Percentiles rank a stretch among this genome's conserved stretches.
These are phyloP conservation scores for Ferrisia virgata DNA, from an alignment of 2,888 invertebrate genomes.

Conservation along the genomic window DNA sequence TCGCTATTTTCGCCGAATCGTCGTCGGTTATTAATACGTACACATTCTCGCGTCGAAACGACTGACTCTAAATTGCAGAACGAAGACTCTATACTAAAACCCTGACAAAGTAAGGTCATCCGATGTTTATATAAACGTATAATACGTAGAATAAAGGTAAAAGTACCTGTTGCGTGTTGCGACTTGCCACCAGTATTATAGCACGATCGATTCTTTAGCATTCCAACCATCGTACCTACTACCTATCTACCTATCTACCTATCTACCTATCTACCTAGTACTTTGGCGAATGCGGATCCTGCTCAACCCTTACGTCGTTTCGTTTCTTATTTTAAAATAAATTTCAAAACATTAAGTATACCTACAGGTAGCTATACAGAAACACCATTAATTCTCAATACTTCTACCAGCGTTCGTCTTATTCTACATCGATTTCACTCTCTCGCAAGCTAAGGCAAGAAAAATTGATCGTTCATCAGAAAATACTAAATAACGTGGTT, in stretches of 20 bases:
- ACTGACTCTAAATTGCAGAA: not conserved
- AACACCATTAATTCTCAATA: not conserved
- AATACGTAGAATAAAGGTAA: constrained; percentile 31
- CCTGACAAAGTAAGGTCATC: not conserved
- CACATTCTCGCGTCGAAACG: not conserved
- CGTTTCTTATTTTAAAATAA: not conserved
- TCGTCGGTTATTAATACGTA: not conserved
- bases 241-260: no score
- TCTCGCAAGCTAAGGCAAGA: not conserved
- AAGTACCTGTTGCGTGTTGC: constrained; percentile 21
- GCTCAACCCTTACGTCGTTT: not conserved
- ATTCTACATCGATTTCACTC: not conserved
- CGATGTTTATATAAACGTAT: constrained; percentile 1
- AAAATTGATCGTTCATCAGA: not conserved
- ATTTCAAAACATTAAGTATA: not conserved
- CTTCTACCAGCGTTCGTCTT: not conserved
- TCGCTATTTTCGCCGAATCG: not conserved
- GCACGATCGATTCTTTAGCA: constrained; percentile 16
- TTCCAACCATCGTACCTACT: not conserved
- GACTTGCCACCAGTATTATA: not conserved
- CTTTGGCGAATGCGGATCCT: not conserved
- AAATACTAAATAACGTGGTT: not conserved
- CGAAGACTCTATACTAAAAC: not conserved
- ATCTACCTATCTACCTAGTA: no score
- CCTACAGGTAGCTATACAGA: not conserved